These are phyloP conservation scores for Mungos mungo DNA, from an alignment of 2,113 vertebrate species.

Conservation along the genomic window DNA sequence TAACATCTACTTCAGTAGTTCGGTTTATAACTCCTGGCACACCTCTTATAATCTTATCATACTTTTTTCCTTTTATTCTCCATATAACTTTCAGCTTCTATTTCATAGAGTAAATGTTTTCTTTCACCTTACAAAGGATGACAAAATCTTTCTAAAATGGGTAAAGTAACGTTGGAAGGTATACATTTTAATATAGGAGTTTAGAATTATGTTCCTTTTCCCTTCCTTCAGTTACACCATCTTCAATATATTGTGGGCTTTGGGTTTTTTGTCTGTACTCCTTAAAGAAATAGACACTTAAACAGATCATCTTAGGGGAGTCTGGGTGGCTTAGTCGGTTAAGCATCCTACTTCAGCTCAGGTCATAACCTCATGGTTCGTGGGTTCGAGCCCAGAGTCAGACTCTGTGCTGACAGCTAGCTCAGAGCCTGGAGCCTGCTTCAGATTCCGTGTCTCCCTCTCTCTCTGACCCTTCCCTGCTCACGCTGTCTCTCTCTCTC, in stretches of 20 bases:
- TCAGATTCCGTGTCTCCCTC: too few species aligned
- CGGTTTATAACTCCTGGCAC: not conserved
- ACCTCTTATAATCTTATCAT: not conserved
- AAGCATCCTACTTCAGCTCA: too few species aligned
- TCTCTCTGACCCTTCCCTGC: too few species aligned
- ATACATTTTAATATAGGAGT: not conserved
- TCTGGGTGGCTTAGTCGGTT: too few species aligned
- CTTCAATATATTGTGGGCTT: not conserved
- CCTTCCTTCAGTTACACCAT: not conserved
- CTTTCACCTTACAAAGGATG: not conserved
- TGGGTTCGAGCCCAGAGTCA: too few species aligned
- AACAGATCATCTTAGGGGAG: not conserved
- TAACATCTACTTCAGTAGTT: not conserved
- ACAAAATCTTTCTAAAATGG: not conserved
- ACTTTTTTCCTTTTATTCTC: not conserved
- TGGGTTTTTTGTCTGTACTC: not conserved
- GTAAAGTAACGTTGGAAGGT: not conserved
- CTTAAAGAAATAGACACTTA: not conserved
- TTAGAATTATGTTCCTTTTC: not conserved
- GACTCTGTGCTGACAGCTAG: too few species aligned
- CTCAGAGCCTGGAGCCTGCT: too few species aligned
- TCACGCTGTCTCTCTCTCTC: too few species aligned
- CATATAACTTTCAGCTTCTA: not conserved
- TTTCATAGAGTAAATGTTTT: slow-evolving; percentile 24
- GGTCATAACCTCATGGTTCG: too few species aligned